These are phyloP conservation scores for Halocaridina rubra DNA, from an alignment of 2,888 invertebrate genomes.

Conservation along the genomic window DNA sequence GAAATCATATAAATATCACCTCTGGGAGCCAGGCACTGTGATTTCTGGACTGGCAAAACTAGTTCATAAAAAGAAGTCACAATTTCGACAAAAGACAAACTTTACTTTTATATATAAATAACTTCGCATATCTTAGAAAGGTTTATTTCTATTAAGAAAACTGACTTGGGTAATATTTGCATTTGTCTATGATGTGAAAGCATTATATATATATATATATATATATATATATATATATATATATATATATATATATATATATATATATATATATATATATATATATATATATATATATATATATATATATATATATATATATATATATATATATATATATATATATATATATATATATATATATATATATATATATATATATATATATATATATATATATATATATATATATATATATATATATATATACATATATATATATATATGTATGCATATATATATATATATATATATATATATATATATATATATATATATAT, in stretches of 20 bases:
- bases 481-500: background rate
- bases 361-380: background rate
- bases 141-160: no score
- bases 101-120: no score
- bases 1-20: no score
- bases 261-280: background rate
- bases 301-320: conserved; percentile 28
- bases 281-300: conserved; percentile 12
- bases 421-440: conserved; percentile 30
- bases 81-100: no score
- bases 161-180: no score
- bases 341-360: background rate
- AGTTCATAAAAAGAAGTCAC: no score
- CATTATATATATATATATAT: background rate
- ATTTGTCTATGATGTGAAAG: no score
- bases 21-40: no score
- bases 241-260: background rate
- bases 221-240: background rate
- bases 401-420: conserved; percentile 26
- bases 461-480: background rate
- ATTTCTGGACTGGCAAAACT: no score
- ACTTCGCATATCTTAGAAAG: no score
- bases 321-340: background rate
- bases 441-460: background rate
- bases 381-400: conserved; percentile 21